Conservation (phyloP, 2,797 vertebrate species). For the Mus minutoides region DNA sequence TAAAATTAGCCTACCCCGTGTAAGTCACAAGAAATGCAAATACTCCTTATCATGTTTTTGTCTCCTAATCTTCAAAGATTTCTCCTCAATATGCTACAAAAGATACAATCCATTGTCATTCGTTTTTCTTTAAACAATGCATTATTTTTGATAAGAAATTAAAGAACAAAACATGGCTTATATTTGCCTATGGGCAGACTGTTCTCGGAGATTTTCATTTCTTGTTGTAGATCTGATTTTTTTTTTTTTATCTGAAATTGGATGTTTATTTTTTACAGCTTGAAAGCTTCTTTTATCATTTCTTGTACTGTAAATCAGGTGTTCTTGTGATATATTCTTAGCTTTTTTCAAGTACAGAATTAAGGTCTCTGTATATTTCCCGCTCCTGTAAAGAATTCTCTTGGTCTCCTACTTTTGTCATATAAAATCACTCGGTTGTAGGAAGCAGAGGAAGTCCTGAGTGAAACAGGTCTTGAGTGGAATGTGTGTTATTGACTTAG, state of each 20-base stretch:
- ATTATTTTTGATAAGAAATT: neutral
- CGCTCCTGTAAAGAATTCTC: neutral
- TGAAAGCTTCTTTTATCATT: neutral
- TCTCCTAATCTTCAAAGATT: neutral
- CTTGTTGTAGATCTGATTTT: neutral
- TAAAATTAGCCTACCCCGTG: neutral
- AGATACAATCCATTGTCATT: neutral
- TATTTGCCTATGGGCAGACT: neutral
- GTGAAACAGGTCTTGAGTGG: neutral
- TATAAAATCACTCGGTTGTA: neutral
- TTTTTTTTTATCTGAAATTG: neutral
- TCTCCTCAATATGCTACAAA: neutral
- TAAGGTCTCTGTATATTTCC: neutral
- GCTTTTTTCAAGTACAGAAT: neutral
- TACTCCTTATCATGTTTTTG: neutral
- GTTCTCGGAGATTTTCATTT: neutral
- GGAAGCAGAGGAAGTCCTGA: neutral
- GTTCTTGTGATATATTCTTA: neutral
- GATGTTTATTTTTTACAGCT: neutral
- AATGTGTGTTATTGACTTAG: neutral
- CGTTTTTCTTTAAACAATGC: neutral
- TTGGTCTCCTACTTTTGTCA: neutral
- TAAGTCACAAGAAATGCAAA: constrained; percentile 5
- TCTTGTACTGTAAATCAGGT: neutral
- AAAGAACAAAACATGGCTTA: neutral